Percentiles rank a stretch among this genome's conserved stretches.
Evolutionary conservation across 1,140 invertebrate species (phyloP).

Genomic region (Spodoptera frugiperda): DNA sequence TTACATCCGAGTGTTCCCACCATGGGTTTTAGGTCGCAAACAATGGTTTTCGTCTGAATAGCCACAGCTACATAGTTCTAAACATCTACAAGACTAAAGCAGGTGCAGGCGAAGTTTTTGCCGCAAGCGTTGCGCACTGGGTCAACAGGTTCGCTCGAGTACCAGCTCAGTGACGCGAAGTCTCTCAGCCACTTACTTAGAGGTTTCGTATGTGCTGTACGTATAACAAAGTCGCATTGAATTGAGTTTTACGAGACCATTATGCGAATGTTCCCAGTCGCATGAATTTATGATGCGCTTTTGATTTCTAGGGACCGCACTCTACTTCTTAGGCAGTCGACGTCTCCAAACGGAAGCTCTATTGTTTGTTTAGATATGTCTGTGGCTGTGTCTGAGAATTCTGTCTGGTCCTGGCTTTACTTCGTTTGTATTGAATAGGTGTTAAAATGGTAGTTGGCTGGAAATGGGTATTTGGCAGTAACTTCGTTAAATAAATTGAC

Average conservation of each 20-base stretch:
- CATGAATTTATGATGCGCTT: constrained; percentile 45
- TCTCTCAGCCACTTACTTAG: constrained; percentile 77
- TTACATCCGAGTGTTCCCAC: constrained; percentile 27
- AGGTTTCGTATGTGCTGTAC: constrained; percentile 51
- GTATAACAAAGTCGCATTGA: constrained; percentile 34
- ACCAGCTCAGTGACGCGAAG: constrained; percentile 66
- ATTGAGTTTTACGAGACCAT: constrained; percentile 33
- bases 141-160: constrained; percentile 77
- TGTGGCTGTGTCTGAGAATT: constrained; percentile 71
- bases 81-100: constrained; percentile 56
- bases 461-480: no score
- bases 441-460: not conserved
- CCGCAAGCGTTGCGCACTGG: constrained; percentile 69
- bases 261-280: constrained; percentile 19
- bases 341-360: constrained; percentile 77
- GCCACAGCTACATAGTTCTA: constrained; percentile 54
- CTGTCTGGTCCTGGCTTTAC: constrained; percentile 56
- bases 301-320: constrained; percentile 54
- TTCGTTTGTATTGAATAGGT: constrained; percentile 19
- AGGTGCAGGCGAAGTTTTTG: constrained; percentile 70
- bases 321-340: constrained; percentile 72
- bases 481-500: no score
- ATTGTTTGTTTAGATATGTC: constrained; percentile 71
- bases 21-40: constrained; percentile 56
- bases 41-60: constrained; percentile 58